Evolutionary conservation across 2,888 invertebrate species (phyloP).

Genomic region (Tiliacea aurago): DNA sequence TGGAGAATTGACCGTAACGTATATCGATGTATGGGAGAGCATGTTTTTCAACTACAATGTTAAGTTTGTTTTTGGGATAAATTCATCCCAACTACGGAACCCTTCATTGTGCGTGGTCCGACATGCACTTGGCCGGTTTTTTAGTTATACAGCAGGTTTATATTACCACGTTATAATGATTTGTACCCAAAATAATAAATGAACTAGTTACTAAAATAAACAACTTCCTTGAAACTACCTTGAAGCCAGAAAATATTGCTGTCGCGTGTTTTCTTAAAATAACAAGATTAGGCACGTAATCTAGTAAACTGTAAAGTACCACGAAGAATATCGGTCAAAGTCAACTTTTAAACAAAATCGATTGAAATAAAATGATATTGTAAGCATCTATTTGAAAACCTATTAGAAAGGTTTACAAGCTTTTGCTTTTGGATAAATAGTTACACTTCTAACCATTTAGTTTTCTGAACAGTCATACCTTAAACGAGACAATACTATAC

Average conservation of each 20-base stretch:
- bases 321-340: background rate
- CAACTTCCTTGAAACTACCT: background rate
- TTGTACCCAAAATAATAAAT: background rate
- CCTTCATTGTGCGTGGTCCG: no score
- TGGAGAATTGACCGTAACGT: no score
- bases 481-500: no score
- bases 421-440: background rate
- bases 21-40: no score
- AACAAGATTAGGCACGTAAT: slow-evolving; percentile 18
- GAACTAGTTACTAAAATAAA: slow-evolving; percentile 9
- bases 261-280: background rate
- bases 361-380: background rate
- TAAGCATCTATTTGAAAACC: background rate
- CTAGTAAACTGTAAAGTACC: background rate
- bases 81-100: no score
- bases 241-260: background rate
- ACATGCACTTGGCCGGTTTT: no score
- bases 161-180: background rate
- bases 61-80: no score
- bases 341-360: background rate
- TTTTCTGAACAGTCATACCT: background rate
- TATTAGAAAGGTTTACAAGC: background rate
- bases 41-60: no score
- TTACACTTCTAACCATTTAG: background rate
- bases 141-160: background rate